Base-by-base conservation (phyloP, 2,888 invertebrate genomes). In the Cerastis rubricosa region DNA sequence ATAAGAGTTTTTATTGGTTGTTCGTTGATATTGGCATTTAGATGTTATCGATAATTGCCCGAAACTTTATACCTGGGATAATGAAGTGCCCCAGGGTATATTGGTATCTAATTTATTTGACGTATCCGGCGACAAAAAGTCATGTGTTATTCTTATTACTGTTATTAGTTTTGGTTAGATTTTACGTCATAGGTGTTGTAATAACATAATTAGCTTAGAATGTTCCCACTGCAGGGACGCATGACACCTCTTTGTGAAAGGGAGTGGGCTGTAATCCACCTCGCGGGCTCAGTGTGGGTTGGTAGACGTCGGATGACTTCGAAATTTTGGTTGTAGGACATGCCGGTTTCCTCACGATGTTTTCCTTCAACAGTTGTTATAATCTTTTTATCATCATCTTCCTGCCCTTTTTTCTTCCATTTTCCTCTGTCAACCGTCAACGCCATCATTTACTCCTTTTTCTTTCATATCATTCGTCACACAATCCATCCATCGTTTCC, bases 1-100 rank as follows among this genome's bases (percentile, higher is more conserved):
- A 76, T 85, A 45, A 57, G 14, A 5, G 22, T 40, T 71, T 84
- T 72, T 68, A 66, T 67, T 66, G 17, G 51, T 35, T 59, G 51
- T 51, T 59, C 40, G 29, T 65, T 45, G 0, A 67, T 75, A 72
- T 83, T 82, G 68, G 43, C 43, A 74, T 74, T 85, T 14, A 47
- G 83, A 84, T 74, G 49, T 51, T 85, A 85, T 82, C 83, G 12
- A 47, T 74, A 65, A 74, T 61, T 63, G 40, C 17, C 25, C 29
- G 61, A 57, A 66, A 78, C 65, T 66, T 69, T 47, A 67, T 69
- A 74, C 51, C 66, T 65, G 8, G 35, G 12, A 35, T 68, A 66
- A 66, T 81, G 40, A 67, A n/a, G 8, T 51, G 59, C 67, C 72
- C 11, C 22, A 47, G 68, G 77, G 54, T 59, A 67, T n/a, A 64